Evolutionary conservation across 2,113 vertebrate species (phyloP), one percentile per base, ranked within the genome.

Genomic region (Poicephalus gulielmi): DNA sequence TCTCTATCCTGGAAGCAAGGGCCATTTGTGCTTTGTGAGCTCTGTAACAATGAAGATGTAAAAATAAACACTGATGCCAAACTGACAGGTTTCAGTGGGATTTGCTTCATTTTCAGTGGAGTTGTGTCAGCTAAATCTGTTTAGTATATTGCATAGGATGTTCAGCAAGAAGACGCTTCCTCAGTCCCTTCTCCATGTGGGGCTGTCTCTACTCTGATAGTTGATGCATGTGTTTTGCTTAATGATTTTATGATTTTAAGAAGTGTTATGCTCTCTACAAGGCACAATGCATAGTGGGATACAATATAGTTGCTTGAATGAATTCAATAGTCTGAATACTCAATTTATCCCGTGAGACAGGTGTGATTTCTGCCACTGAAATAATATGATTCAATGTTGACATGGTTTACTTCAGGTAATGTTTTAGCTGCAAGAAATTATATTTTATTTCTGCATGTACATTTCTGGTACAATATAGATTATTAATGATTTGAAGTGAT

Each of bases 221-320:
- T 33, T 92, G 83, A 93, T 95, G 30, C 30, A 88, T 96, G 80
- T 93, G 35, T 79, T 97, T 97, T 95, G 87, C 87, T 89, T 85
- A 83, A 83, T 91, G 76, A 78, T 95, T 97, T 94, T 90, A 84
- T 13, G 27, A 57, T 76, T 96, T 95, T 83, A 77, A 41, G 59
- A 53, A 52, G 44, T 76, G 33, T 50, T 60, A 33, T 31, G 49
- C 59, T 86, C n/a, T 83, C 94, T 63, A 47, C 83, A 62, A 96
- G 94, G 88, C 70, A 71, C 55, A 78, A 24, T n/a, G 13, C 79
- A 43, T 64, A 73, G 53, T n/a, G 44, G 60, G 91, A 96, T 75
- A 93, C 71, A 79, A 62, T 27, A 47, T 22, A 73, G 74, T 83
- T 11, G 6, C 71, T 82, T 79, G 62, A 81, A 77, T 69, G 84